These are phyloP conservation scores for Triplophysa siluroides DNA, from an alignment of 2,113 vertebrate genomes.

Conservation along the genomic window DNA sequence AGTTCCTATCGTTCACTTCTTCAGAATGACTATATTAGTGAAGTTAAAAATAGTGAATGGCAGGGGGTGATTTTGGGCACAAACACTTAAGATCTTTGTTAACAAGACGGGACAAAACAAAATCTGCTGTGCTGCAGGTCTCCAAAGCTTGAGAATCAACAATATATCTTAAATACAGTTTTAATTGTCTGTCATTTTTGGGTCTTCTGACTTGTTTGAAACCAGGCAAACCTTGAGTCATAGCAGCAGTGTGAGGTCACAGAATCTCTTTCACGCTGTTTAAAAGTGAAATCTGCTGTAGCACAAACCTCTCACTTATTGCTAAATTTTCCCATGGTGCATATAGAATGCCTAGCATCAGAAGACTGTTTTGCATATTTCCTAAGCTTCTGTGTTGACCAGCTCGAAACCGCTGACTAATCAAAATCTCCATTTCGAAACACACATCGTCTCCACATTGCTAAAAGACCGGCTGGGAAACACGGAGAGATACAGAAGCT, in stretches of 20 bases:
- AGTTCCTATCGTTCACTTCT: no score
- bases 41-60: no score
- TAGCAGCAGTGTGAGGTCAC: slow-evolving; percentile 50
- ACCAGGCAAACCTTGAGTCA: slow-evolving; percentile 41
- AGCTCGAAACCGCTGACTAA: neutral
- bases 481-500: slow-evolving; percentile 66
- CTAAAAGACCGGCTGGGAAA: neutral
- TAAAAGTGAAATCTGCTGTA: neutral
- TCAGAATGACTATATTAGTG: no score
- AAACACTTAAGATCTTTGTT: no score
- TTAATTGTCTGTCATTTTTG: slow-evolving; percentile 70
- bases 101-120: no score
- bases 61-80: no score
- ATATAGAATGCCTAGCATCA: slow-evolving; percentile 58
- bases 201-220: slow-evolving; percentile 48
- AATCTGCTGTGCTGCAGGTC: no score
- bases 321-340: neutral
- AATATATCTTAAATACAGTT: slow-evolving; percentile 10
- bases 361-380: slow-evolving; percentile 73
- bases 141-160: no score
- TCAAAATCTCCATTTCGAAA: neutral
- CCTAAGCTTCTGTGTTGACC: slow-evolving; percentile 73
- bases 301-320: slow-evolving; percentile 1
- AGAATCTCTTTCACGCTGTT: slow-evolving; percentile 13
- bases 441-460: slow-evolving; percentile 1